Percentiles rank a stretch among this genome's conserved stretches.
Evolutionary conservation across 2,797 vertebrate genomes (phyloP).

Genomic region (Champsocephalus esox): DNA sequence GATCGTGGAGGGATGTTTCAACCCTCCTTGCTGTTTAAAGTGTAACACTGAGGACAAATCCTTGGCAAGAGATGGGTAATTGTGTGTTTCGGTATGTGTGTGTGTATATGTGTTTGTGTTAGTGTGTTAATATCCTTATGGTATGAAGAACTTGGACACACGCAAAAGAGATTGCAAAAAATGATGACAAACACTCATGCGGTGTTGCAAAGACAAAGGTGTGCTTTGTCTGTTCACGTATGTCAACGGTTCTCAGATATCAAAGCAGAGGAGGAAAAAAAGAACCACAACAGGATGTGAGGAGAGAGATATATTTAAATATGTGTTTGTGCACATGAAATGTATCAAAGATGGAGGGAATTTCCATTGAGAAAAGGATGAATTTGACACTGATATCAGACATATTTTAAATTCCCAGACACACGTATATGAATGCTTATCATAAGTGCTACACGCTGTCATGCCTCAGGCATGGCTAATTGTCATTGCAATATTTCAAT

Average conservation of each 20-base stretch:
- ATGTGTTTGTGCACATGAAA: slow-evolving; percentile 12
- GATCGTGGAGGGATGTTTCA: slow-evolving; percentile 39
- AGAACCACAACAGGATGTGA: slow-evolving; percentile 74
- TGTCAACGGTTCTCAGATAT: slow-evolving; percentile 69
- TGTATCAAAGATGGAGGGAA: slow-evolving; percentile 60
- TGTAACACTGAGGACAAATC: slow-evolving; percentile 42
- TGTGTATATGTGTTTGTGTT: slow-evolving; percentile 12
- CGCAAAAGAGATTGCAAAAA: slow-evolving; percentile 34
- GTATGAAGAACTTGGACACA: slow-evolving; percentile 18
- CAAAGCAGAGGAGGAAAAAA: slow-evolving; percentile 61
- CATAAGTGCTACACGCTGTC: slow-evolving; percentile 28
- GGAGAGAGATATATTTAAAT: slow-evolving; percentile 18
- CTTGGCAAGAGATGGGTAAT: slow-evolving; percentile 24
- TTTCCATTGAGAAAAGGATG: slow-evolving; percentile 58
- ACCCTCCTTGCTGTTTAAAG: slow-evolving; percentile 38
- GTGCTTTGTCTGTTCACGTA: slow-evolving; percentile 67
- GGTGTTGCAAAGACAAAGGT: slow-evolving; percentile 71
- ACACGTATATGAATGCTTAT: slow-evolving; percentile 11
- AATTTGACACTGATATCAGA: slow-evolving; percentile 45
- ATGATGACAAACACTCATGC: slow-evolving; percentile 57
- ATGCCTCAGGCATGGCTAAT: slow-evolving; percentile 20
- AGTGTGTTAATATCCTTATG: slow-evolving; percentile 16
- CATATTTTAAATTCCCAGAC: slow-evolving; percentile 62
- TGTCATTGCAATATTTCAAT: slow-evolving; percentile 29
- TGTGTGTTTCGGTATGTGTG: slow-evolving; percentile 16